phyloP scores from a whole-genome alignment of 2,888 invertebrate species.

The Diabrotica balteata region DNA sequence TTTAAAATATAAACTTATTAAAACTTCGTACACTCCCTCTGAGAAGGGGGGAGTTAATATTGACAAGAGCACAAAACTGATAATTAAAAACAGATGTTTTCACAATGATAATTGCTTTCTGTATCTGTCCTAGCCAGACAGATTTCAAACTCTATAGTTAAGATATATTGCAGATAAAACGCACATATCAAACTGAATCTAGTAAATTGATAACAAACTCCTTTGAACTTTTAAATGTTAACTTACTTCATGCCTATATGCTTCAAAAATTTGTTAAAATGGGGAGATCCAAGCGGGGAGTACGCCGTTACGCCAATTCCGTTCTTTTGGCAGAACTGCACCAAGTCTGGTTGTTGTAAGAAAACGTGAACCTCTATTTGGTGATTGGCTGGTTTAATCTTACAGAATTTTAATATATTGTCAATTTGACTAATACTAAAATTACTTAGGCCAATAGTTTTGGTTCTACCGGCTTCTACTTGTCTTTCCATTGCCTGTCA shows the following conservation, averaged over 20 bases:
- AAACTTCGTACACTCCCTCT: too few species aligned
- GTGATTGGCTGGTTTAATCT: not conserved
- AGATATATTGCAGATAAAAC: too few species aligned
- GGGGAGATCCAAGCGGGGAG: slow-evolving; percentile 61
- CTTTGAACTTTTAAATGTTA: too few species aligned
- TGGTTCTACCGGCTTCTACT: slow-evolving; percentile 1
- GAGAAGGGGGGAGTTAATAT: too few species aligned
- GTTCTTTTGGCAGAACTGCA: slow-evolving; percentile 36
- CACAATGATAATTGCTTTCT: too few species aligned
- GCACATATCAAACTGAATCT: too few species aligned
- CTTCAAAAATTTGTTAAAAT: slow-evolving; percentile 56
- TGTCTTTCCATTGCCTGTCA: slow-evolving; percentile 2
- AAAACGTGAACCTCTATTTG: slow-evolving; percentile 66
- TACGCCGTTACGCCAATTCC: slow-evolving; percentile 48
- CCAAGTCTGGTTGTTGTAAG: slow-evolving; percentile 61
- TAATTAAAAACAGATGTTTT: too few species aligned
- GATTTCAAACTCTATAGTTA: too few species aligned
- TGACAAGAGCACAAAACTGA: too few species aligned
- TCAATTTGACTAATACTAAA: not conserved
- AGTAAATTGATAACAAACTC: too few species aligned
- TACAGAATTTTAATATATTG: not conserved
- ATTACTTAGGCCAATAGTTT: not conserved
- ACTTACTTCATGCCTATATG: not conserved
- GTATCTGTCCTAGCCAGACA: too few species aligned
- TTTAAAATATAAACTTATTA: too few species aligned